Percentiles rank a stretch among this genome's conserved stretches.
Evolutionary conservation across 1,140 invertebrate genomes (phyloP).

Genomic region (Aphelinus atriplicis): DNA sequence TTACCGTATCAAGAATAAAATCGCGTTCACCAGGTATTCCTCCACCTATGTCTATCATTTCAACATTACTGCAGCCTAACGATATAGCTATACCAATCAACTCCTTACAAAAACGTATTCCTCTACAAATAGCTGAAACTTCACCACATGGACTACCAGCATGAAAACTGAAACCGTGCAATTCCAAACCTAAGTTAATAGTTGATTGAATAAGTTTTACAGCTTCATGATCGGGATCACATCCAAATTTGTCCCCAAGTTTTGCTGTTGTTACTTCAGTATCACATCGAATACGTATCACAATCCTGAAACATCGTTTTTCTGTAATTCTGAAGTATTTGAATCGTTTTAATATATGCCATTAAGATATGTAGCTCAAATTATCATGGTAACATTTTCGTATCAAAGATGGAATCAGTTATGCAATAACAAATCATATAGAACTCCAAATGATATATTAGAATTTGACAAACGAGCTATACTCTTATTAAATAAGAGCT

Average conservation of each 20-base stretch:
- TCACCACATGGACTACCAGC: conserved; percentile 86
- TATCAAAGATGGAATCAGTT: no score
- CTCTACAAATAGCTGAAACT: conserved; percentile 74
- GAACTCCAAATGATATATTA: no score
- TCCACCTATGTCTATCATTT: conserved; percentile 85
- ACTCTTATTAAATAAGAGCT: no score
- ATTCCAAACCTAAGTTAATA: conserved; percentile 73
- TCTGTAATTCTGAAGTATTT: no score
- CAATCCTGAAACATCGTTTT: conserved; percentile 70
- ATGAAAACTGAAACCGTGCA: conserved; percentile 90
- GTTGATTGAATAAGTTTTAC: conserved; percentile 80
- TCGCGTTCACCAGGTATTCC: conserved; percentile 80
- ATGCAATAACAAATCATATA: no score
- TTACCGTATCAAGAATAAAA: conserved; percentile 73
- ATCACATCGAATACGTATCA: conserved; percentile 91
- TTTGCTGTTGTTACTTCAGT: conserved; percentile 81
- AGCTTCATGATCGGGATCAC: conserved; percentile 81
- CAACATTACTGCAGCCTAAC: conserved; percentile 75
- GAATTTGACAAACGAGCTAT: no score
- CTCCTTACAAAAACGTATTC: conserved; percentile 72
- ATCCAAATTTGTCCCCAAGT: conserved; percentile 94
- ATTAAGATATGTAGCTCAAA: no score
- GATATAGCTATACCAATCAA: conserved; percentile 75
- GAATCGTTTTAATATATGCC: no score
- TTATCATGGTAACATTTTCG: no score